These are phyloP conservation scores for Panopea generosa DNA, from an alignment of 2,888 invertebrate species.

Conservation along the genomic window DNA sequence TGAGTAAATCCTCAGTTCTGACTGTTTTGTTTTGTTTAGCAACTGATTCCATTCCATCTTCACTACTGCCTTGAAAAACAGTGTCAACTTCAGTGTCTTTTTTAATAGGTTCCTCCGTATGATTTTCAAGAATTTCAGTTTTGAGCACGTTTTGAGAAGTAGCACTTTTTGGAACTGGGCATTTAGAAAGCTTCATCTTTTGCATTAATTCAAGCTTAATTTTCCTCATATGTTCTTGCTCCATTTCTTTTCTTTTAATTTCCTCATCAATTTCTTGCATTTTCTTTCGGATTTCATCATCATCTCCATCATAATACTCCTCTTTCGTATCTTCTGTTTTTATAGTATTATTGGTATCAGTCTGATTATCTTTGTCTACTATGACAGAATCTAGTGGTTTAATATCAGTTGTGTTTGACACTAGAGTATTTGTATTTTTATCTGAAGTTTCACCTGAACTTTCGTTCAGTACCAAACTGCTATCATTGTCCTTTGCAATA, in stretches of 20 bases:
- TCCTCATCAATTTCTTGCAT: constrained; percentile 69
- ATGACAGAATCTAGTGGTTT: not conserved
- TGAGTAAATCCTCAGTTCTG: too few relatives aligned
- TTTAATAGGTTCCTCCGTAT: constrained; percentile 36
- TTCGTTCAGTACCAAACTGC: too few relatives aligned
- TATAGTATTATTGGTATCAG: too few relatives aligned
- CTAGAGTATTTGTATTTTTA: too few relatives aligned
- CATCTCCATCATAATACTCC: constrained; percentile 38
- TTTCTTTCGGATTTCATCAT: constrained; percentile 68
- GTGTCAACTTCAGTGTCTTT: constrained; percentile 17
- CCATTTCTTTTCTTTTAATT: constrained; percentile 69
- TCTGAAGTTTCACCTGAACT: too few relatives aligned
- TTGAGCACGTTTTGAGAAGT: too few relatives aligned
- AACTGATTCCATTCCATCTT: not conserved
- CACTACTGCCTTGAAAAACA: not conserved
- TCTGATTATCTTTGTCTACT: not conserved
- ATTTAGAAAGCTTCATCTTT: constrained; percentile 45
- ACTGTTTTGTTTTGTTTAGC: not conserved
- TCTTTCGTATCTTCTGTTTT: too few relatives aligned
- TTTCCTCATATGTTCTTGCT: constrained; percentile 61
- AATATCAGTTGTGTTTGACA: too few relatives aligned
- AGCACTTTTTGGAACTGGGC: too few relatives aligned
- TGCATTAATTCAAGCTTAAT: constrained; percentile 45
- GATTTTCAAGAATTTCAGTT: too few relatives aligned
- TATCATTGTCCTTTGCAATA: too few relatives aligned